Base-by-base conservation (phyloP, 1,140 invertebrate species). In the Rhyacophila brunnea region DNA sequence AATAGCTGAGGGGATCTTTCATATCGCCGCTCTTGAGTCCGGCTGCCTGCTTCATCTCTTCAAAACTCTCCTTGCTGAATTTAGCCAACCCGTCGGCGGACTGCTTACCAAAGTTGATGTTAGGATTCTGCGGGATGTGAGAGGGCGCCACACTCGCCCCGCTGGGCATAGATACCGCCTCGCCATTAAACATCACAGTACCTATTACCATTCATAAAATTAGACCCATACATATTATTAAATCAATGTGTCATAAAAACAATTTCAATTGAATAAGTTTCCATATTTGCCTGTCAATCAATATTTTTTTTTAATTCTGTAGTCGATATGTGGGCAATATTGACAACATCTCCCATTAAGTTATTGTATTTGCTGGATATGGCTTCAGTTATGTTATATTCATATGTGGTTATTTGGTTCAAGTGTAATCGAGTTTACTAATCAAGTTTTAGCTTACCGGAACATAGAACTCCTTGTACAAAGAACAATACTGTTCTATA, bases 1-100 rank as follows among this genome's bases (percentile, higher is more conserved):
- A 68, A 58, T 78, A 78, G 65, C 79, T 82, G 7, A 83, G 70
- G 1, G 81, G 81, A 66, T 83, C 81, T 47, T 77, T 77, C 77
- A 77, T 79, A 44, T 79, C 74, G 0, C 75, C 77, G 57, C 71
- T 79, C 51, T 72, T 77, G 28, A 79, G 68, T 2, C 77, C 75
- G 0, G 77, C 74, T 0, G 71, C 67, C 46, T 79, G 75, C 36
- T 72, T 71, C 75, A 79, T 77, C 52, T 78, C 75, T 55, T 77
- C 77, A 60, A 79, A 79, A n/a, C 73, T 75, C 53, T 79, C 77
- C 28, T 71, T 67, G n/a, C 72, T 74, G 66, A 77, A 77, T 48
- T 76, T 78, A 58, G 66, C 56, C 0, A 59, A 51, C 15, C 56
- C 46, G 20, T 66, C 50, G 1, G 38, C 28, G 2, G 49, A 56